Evolutionary conservation across 2,797 vertebrate genomes (phyloP).

Genomic region (Paratrypauchen microcephalus): DNA sequence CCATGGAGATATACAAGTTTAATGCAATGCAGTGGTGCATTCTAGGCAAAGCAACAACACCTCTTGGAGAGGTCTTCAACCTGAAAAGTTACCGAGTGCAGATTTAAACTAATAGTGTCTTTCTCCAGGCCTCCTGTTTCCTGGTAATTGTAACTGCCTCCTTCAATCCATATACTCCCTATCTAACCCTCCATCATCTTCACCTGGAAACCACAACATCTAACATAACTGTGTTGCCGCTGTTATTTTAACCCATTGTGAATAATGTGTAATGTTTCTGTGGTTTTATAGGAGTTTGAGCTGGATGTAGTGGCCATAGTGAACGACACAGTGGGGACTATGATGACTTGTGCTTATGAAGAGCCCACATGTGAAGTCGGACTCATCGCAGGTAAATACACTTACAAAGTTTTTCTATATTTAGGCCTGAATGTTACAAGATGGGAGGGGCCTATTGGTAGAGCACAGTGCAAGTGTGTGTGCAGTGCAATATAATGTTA

Average conservation of each 20-base stretch:
- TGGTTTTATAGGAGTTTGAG: constrained; percentile 89
- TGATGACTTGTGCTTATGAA: constrained; percentile 99
- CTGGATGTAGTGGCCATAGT: constrained; percentile 96
- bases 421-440: no score
- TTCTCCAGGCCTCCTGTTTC: neutral
- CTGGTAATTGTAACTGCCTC: neutral
- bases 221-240: neutral
- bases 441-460: no score
- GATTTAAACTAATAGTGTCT: no score
- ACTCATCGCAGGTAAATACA: constrained; percentile 88
- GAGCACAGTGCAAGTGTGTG: no score
- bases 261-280: neutral
- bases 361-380: constrained; percentile 95
- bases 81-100: no score
- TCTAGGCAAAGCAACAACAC: no score
- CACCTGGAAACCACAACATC: neutral
- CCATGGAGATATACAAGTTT: no score
- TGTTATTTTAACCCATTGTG: neutral
- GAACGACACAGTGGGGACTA: constrained; percentile 97
- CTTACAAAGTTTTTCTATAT: no score
- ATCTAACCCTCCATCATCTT: neutral
- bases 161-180: neutral
- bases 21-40: no score
- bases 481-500: no score
- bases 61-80: no score